These are phyloP conservation scores for Antennarius maculatus DNA, from an alignment of 2,797 vertebrate genomes.

Conservation along the genomic window DNA sequence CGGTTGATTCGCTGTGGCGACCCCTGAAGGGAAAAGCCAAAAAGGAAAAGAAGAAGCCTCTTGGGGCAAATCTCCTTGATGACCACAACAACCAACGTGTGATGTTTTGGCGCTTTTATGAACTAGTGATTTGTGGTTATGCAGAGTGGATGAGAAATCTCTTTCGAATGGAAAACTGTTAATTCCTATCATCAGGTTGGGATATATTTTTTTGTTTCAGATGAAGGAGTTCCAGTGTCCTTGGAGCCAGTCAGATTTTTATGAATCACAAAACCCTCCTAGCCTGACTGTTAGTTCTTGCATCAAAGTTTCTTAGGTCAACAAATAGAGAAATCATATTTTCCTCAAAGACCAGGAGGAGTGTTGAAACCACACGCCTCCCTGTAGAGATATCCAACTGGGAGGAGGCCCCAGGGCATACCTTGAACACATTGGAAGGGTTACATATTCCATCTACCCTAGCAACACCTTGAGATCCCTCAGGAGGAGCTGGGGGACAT, in stretches of 20 bases:
- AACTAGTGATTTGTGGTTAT: too few species aligned
- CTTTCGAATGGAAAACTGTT: background rate
- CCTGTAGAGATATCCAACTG: slow-evolving; percentile 8
- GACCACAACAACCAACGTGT: too few species aligned
- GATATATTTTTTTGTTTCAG: background rate
- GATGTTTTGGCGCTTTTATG: too few species aligned
- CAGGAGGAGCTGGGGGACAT: slow-evolving; percentile 8
- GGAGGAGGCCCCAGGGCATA: slow-evolving; percentile 6
- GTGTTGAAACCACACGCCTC: background rate
- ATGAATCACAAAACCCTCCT: background rate
- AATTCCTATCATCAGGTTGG: background rate
- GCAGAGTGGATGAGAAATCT: too few species aligned
- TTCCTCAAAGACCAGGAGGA: background rate
- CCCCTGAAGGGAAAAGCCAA: too few species aligned
- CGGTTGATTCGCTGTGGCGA: too few species aligned
- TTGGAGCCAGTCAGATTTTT: background rate
- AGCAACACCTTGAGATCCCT: slow-evolving; percentile 8
- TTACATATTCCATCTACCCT: slow-evolving; percentile 24
- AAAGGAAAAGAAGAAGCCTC: too few species aligned
- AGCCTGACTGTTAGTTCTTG: background rate
- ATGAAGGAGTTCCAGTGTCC: background rate
- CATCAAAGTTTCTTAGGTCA: background rate
- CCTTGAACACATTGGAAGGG: slow-evolving; percentile 15
- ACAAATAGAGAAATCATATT: background rate
- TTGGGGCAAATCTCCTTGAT: too few species aligned